phyloP scores from a whole-genome alignment of 2,113 vertebrate genomes.

The Leuciscus idus region DNA sequence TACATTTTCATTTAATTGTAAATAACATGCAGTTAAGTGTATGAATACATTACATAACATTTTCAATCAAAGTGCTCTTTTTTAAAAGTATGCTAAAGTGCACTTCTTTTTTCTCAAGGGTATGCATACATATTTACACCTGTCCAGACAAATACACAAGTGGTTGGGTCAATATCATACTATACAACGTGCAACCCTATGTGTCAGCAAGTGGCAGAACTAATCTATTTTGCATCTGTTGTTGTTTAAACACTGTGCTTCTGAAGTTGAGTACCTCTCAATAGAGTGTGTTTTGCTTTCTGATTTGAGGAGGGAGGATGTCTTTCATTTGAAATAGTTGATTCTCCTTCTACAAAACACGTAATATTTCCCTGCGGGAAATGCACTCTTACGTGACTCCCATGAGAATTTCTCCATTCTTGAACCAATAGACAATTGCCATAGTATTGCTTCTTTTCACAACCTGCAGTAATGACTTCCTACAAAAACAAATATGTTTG shows the following conservation, averaged over 20 bases:
- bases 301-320: not conserved
- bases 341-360: not conserved
- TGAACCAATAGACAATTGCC: constrained; percentile 2
- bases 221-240: not conserved
- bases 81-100: too few species aligned
- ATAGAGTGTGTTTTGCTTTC: not conserved
- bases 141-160: not conserved
- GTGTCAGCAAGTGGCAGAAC: not conserved
- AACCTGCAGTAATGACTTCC: constrained; percentile 4
- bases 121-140: too few species aligned
- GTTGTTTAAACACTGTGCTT: not conserved
- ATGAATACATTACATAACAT: too few species aligned
- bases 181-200: not conserved
- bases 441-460: not conserved
- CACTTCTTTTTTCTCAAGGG: too few species aligned
- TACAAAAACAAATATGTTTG: not conserved
- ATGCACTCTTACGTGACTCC: not conserved
- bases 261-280: not conserved
- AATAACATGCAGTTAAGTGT: too few species aligned
- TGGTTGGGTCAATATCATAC: not conserved
- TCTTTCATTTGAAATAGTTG: not conserved
- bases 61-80: too few species aligned
- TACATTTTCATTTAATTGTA: too few species aligned
- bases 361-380: constrained; percentile 8
- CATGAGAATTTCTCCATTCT: not conserved